Base-by-base conservation (phyloP, 2,113 vertebrate genomes). In the Diadophis punctatus region DNA sequence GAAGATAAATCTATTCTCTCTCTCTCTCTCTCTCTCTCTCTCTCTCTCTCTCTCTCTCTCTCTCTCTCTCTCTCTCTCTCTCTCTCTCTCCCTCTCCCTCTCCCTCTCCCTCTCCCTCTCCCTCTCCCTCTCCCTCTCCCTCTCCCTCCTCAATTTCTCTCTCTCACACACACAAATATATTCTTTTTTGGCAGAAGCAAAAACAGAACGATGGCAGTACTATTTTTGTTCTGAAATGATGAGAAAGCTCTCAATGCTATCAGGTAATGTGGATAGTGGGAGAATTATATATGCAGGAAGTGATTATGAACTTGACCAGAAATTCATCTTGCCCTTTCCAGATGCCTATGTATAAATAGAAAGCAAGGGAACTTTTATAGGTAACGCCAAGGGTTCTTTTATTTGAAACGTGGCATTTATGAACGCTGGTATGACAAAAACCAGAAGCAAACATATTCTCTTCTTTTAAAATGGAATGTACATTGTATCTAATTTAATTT, bases 401-500 rank as follows among this genome's bases (percentile, higher is more conserved):
- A 60, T 55, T 91, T 48, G 86, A 56, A 48, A 58, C 12, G 8
- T 48, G 27, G 30, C 53, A 86, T 55, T 48, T 86, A 46, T 48
- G 52, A 60, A 91, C 51, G 30, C 55, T 51, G 22, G 85, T n/a
- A 91, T 60, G 55, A 56, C 25, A 91, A 46, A 91, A 87, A n/a
- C 25, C 63, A 80, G 90, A 53, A 84, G 49, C 60, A 55, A 51
- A 84, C 25, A 34, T 25, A 84, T 85, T 53, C 53, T 90, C 34
- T 80, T 80, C 74, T 80, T 91, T 86, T n/a, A 86, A 91, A 91
- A 56, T 60, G 55, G 55, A 60, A 60, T 91, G 46, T 60, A 49
- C 55, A 51, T 63, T 91, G 90, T 16, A 91, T 30, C 25, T 91
- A 91, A 91, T 87, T 87, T 60, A 58, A 48, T 58, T 86, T 87